phyloP scores from a whole-genome alignment of 2,888 invertebrate species.

The Drosophila longiperda region DNA sequence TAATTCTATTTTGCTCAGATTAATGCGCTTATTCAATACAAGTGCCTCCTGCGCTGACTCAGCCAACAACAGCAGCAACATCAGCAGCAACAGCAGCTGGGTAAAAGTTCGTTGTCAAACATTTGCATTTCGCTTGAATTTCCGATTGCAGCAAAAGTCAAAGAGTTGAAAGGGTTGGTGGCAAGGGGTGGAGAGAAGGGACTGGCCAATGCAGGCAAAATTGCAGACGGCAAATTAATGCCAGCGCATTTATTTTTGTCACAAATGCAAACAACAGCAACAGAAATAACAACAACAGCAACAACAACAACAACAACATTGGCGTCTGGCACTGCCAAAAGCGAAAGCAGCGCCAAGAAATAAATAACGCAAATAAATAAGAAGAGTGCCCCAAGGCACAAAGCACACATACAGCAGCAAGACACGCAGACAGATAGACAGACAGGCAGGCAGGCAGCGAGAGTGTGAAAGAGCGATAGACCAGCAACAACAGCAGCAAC shows the following conservation, averaged over 20 bases:
- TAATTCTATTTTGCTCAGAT: constrained; percentile 2
- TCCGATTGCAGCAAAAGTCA: constrained; percentile 65
- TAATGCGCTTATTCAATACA: constrained; percentile 48
- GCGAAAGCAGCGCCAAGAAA: constrained; percentile 79
- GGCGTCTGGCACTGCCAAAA: constrained; percentile 76
- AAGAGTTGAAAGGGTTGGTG: not conserved
- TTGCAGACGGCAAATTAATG: constrained; percentile 78
- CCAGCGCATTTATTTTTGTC: constrained; percentile 78
- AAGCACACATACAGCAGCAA: constrained; percentile 12
- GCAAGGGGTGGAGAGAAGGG: not conserved
- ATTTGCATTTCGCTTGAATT: constrained; percentile 79
- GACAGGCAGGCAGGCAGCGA: constrained; percentile 27
- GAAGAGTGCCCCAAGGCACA: constrained; percentile 75
- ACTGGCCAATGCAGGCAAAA: constrained; percentile 73
- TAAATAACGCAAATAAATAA: constrained; percentile 79
- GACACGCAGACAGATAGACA: constrained; percentile 14
- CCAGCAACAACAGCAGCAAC: constrained; percentile 11
- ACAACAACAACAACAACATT: constrained; percentile 44
- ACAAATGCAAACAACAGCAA: constrained; percentile 74
- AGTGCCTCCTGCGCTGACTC: constrained; percentile 57
- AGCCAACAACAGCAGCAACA: constrained; percentile 23
- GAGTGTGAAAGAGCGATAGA: constrained; percentile 51
- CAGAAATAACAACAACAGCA: constrained; percentile 33
- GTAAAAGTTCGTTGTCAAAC: constrained; percentile 77
- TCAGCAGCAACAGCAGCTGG: constrained; percentile 25